phyloP scores from a whole-genome alignment of 2,797 vertebrate species.

The Melanotaenia parkinsoni region DNA sequence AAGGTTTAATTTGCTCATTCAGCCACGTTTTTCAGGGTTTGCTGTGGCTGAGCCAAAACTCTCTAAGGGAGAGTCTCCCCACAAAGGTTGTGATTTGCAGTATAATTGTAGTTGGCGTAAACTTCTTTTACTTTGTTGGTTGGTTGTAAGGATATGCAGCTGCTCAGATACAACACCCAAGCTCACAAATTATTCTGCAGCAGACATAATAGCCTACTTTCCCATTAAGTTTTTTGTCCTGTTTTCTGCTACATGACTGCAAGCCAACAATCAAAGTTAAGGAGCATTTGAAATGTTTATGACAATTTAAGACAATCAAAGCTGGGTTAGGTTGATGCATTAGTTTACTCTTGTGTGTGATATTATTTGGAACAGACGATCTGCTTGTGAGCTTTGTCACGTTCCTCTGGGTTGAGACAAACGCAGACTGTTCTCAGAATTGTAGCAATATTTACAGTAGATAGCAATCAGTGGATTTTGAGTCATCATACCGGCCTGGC shows the following conservation, averaged over 20 bases:
- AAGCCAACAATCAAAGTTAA: slow-evolving; percentile 19
- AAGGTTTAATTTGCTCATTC: slow-evolving; percentile 66
- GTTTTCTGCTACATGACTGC: slow-evolving; percentile 25
- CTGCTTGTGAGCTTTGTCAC: slow-evolving; percentile 46
- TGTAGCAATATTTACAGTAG: slow-evolving; percentile 70
- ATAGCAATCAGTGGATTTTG: slow-evolving; percentile 57
- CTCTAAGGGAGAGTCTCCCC: slow-evolving; percentile 35
- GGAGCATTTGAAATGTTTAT: slow-evolving; percentile 35
- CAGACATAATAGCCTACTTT: slow-evolving; percentile 43
- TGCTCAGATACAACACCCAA: slow-evolving; percentile 38
- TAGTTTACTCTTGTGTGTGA: slow-evolving; percentile 52
- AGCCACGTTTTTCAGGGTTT: slow-evolving; percentile 60
- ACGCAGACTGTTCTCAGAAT: slow-evolving; percentile 60
- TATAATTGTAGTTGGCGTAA: slow-evolving; percentile 55
- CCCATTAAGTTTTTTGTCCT: slow-evolving; percentile 26
- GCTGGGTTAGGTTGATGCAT: slow-evolving; percentile 44
- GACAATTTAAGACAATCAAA: slow-evolving; percentile 45
- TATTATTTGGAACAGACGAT: slow-evolving; percentile 40
- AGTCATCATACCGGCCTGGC: slow-evolving; percentile 28
- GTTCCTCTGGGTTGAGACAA: slow-evolving; percentile 37
- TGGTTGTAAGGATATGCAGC: slow-evolving; percentile 38
- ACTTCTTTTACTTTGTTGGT: slow-evolving; percentile 27
- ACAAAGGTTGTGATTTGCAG: slow-evolving; percentile 58
- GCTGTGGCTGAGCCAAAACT: slow-evolving; percentile 48
- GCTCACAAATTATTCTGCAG: slow-evolving; percentile 29